Evolutionary conservation across 1,140 invertebrate genomes (phyloP).

Genomic region (Caerostris extrusa): DNA sequence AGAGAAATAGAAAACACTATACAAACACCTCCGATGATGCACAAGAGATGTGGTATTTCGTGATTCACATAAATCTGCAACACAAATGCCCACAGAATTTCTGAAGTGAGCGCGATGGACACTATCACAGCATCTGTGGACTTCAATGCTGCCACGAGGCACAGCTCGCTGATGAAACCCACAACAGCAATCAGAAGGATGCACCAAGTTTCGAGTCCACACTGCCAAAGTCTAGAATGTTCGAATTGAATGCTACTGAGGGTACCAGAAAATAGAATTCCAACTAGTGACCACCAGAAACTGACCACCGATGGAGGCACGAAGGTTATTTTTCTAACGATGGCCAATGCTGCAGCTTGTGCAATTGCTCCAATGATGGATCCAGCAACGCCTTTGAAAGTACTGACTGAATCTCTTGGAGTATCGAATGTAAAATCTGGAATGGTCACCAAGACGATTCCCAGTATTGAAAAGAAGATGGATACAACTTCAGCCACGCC

Average conservation of each 20-base stretch:
- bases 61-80: slow-evolving; percentile 44
- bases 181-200: slow-evolving; percentile 32
- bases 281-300: slow-evolving; percentile 66
- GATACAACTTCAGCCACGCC: neutral
- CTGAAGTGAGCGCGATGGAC: slow-evolving; percentile 54
- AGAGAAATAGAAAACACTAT: slow-evolving; percentile 32
- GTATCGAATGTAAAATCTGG: slow-evolving; percentile 34
- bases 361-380: slow-evolving; percentile 58
- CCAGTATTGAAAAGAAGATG: neutral
- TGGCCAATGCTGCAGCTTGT: slow-evolving; percentile 54
- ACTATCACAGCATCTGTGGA: slow-evolving; percentile 44
- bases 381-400: slow-evolving; percentile 50
- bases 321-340: slow-evolving; percentile 55
- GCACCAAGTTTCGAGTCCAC: slow-evolving; percentile 15
- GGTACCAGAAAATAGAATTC: slow-evolving; percentile 16
- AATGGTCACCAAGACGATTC: slow-evolving; percentile 34
- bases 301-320: slow-evolving; percentile 53
- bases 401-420: neutral
- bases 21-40: slow-evolving; percentile 3
- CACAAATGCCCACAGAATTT: slow-evolving; percentile 66
- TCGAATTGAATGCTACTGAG: neutral
- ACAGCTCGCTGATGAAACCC: slow-evolving; percentile 51
- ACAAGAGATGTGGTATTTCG: neutral
- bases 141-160: slow-evolving; percentile 38
- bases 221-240: neutral